Base-by-base conservation (phyloP, 2,888 invertebrate genomes). In the Mactromeris polynyma region DNA sequence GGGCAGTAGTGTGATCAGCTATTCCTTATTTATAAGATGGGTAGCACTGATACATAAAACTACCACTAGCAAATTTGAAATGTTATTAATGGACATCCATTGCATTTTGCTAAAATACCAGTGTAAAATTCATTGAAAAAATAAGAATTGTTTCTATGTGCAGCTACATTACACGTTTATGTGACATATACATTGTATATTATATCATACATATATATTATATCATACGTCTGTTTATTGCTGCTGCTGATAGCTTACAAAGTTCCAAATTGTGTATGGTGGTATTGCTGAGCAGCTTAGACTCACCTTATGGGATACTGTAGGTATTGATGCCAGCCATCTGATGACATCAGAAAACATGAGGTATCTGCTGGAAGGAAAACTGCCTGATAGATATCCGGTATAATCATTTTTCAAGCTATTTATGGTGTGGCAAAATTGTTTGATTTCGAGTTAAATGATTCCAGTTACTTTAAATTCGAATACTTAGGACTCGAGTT, bases 261-360 rank as follows among this genome's bases (percentile, higher is more conserved):
- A 46, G 33, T 81, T 42, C 11, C 79, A 51, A 33, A 33, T 51
- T 9, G 31, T 51, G 36, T 51, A 81, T 21, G 54, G 42, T 26
- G 81, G 81, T 33, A 81, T 81, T 3, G 79, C 40, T 4, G 26
- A 79, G 42, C 79, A 81, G n/a, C 19, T 54, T 14, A 81, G 46
- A 33, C 73, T 83, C 46, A 42, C 46, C 14, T 11, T 83, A 31
- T 83, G 83, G 40, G 83, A 83, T 21, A 46, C 77, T 11, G 77
- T 40, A 73, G 83, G 83, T 14, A 31, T 77, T 4, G 83, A 83
- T 31, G 46, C 38, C 0, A 83, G 33, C 14, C 73, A 83, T 31
- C n/a, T 83, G 33, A 83, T 83, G 83, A 33, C 21, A 33, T 73
- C 69, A 36, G 38, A 33, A 0, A 83, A 83, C 17, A 77, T 83